Base-by-base conservation (phyloP, 2,113 vertebrate species). In the Urocynchramus pylzowi region DNA sequence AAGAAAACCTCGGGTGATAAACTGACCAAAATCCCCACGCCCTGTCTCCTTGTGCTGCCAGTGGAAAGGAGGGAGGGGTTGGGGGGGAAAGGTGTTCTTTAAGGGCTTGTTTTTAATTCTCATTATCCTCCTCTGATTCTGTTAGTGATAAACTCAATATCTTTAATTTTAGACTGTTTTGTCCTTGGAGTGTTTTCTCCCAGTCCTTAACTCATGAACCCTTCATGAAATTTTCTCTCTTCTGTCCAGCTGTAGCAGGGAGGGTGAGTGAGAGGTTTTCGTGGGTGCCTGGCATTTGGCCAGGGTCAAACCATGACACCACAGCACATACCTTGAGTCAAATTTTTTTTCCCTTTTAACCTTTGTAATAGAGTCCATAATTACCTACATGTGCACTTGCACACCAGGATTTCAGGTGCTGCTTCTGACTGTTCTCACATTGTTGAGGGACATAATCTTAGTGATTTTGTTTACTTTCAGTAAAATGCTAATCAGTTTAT, bases 11-110 rank as follows among this genome's bases (percentile, higher is more conserved):
- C 2, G 1, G 19, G 26, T 35, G 26, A 52, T 0, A 2, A 61
- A 44, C 67, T 44, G 57, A 45, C 33, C 57, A 45, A 42, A 63
- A 22, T 6, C 47, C 13, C 33, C 45, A 27, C 0, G 0, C 22
- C 13, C 11, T 73, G 33, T 22, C 17, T 39, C 11, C 27, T 8
- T 33, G 14, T 2, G 9, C 41, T 64, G n/a, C 12, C 0, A 2
- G 28, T n/a, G 1, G 1, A 8, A 41, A 41, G 19, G n/a, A 64
- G 7, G 6, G 19, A 39, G n/a, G 9, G 23, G 1, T 0, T 41
- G 10, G 23, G n/a, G 22, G 5, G 5, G 19, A 65, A 41, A 41
- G 7, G 4, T 56, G n/a, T 8, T 54, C 6, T 33, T 41, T n/a
- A n/a, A n/a, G 41, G 12, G 10, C 12, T 65, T 49, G 3, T 19